phyloP scores from a whole-genome alignment of 1,140 invertebrate genomes.

The Leptoteleia sp. region DNA sequence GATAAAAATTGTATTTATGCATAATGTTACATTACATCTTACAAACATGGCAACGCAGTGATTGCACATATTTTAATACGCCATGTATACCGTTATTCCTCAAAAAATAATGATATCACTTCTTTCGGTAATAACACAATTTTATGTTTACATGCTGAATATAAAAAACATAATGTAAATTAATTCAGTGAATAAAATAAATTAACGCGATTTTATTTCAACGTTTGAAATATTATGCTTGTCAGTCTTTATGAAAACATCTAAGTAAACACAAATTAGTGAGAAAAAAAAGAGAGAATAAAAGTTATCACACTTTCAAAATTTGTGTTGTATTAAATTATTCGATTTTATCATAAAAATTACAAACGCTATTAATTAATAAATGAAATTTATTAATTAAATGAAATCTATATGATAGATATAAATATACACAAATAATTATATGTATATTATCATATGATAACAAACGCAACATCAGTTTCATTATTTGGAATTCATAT shows the following conservation, averaged over 20 bases:
- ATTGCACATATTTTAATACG: constrained; percentile 24
- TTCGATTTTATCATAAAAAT: too few relatives aligned
- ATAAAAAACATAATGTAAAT: constrained; percentile 22
- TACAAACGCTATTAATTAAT: too few relatives aligned
- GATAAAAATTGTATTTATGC: constrained; percentile 53
- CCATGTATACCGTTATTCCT: constrained; percentile 32
- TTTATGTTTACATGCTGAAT: constrained; percentile 5
- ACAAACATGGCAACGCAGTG: constrained; percentile 35
- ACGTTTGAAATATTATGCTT: constrained; percentile 24
- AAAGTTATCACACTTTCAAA: too few relatives aligned
- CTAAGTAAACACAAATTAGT: too few relatives aligned
- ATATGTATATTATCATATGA: too few relatives aligned
- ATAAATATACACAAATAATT: too few relatives aligned
- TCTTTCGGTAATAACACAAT: constrained; percentile 7
- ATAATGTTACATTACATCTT: constrained; percentile 51
- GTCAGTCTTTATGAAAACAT: constrained; percentile 45
- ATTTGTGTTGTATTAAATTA: too few relatives aligned
- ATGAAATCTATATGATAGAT: too few relatives aligned
- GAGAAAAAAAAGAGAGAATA: too few relatives aligned
- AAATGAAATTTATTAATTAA: too few relatives aligned
- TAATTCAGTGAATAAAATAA: constrained; percentile 25
- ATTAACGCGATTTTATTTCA: constrained; percentile 28
- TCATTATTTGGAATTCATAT: too few relatives aligned
- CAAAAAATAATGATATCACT: constrained; percentile 21
- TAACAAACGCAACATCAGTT: too few relatives aligned